These are phyloP conservation scores for Melanerpes formicivorus DNA, from an alignment of 2,113 vertebrate species.

Conservation along the genomic window DNA sequence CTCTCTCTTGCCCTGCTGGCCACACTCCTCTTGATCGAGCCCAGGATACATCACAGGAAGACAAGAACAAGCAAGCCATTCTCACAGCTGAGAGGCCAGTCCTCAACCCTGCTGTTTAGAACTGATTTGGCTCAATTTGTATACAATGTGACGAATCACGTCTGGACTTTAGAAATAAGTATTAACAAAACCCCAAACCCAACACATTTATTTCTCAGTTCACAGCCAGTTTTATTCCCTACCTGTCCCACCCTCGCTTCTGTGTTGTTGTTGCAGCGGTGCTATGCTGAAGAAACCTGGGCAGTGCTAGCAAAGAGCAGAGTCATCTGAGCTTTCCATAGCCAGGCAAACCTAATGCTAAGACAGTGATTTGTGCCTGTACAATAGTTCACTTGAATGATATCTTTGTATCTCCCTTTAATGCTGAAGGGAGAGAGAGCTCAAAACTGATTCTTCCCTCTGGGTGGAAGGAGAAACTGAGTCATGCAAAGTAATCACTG, in stretches of 20 bases:
- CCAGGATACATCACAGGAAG: background rate
- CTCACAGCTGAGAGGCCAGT: background rate
- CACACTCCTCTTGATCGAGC: too few relatives aligned
- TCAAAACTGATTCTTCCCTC: background rate
- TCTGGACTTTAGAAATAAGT: background rate
- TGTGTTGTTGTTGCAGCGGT: background rate
- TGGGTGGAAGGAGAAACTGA: constrained; percentile 43
- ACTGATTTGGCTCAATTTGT: background rate
- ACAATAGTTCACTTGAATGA: background rate
- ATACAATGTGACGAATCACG: background rate
- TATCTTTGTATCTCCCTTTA: background rate
- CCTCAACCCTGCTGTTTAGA: background rate
- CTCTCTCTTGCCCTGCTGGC: too few relatives aligned
- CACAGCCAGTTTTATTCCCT: background rate
- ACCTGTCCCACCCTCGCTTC: background rate
- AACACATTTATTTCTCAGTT: background rate
- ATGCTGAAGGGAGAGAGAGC: background rate
- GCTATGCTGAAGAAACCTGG: background rate
- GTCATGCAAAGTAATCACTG: constrained; percentile 9
- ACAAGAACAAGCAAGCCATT: background rate
- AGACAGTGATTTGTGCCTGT: background rate
- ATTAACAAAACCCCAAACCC: background rate
- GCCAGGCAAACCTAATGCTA: background rate
- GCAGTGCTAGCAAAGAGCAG: background rate
- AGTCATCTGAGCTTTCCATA: background rate